Base-by-base conservation (phyloP, 2,113 vertebrate species). In the Zosterops japonicus region DNA sequence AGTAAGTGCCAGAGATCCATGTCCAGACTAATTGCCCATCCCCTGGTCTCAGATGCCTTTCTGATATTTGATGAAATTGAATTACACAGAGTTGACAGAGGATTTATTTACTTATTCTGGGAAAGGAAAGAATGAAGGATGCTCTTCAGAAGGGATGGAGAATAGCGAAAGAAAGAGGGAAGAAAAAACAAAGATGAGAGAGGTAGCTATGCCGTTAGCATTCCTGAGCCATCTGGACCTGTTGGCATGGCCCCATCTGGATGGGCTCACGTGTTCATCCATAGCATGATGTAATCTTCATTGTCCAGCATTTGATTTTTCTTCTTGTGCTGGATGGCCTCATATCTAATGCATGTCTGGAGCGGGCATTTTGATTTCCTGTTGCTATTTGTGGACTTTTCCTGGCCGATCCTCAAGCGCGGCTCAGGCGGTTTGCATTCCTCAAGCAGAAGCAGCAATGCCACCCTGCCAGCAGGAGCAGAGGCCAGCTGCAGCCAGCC, bases 201-300 rank as follows among this genome's bases (percentile, higher is more conserved):
- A 98, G 96, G 97, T 97, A 97, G 96, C 90, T 96, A 97, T 96
- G 96, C 90, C 88, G 91, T 97, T 95, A 97, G 97, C 97, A 97
- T 97, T 98, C 97, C 96, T 96, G 87, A 97, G 94, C 97, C 98
- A 98, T 98, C 97, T 97, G 98, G 98, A 92, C 39, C 81, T 28
- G 90, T 95, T 98, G 97, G 98, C 98, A 97, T 84, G 87, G 93
- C 85, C 95, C 97, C 98, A 98, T 98, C 94, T 98, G 98, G 97
- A 93, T 4, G 11, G 85, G 76, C 95, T 97, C 71, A 80, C 92
- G 74, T 90, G 95, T 96, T 97, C 89, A 95, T 95, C 92, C 65
- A 90, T 76, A 88, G 96, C 90, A 91, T 98, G 97, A 98, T 97
- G 98, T 98, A 97, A 97, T 97, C 95, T 69, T 72, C 71, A 94